A percentile compares a stretch with the other conserved stretches of the same genome.
These are phyloP conservation scores for Dallia pectoralis DNA, from an alignment of 2,797 vertebrate species.

Conservation along the genomic window DNA sequence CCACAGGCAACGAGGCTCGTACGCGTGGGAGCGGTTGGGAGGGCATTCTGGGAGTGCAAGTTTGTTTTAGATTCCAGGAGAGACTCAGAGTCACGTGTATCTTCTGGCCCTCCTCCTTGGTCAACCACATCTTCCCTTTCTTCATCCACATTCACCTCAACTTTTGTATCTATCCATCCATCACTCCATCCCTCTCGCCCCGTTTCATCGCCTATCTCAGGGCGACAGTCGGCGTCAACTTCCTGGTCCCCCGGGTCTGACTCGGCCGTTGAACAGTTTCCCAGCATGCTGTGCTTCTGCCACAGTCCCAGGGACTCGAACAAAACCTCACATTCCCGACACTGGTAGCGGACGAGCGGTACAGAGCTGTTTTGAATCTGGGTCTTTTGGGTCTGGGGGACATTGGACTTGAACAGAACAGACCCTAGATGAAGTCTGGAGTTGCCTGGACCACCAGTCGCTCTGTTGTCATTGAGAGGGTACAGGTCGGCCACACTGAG, in stretches of 20 bases:
- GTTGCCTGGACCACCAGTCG: neutral
- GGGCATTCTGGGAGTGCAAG: neutral
- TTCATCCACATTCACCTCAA: neutral
- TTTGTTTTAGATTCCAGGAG: neutral
- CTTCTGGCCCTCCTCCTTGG: neutral
- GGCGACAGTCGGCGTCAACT: neutral
- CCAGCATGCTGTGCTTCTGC: constrained; percentile 39
- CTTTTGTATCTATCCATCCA: constrained; percentile 1
- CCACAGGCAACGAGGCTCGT: neutral
- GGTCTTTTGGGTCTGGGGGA: neutral
- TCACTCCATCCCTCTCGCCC: neutral
- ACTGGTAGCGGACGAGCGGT: constrained; percentile 48
- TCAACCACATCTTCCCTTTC: neutral
- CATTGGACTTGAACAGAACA: neutral
- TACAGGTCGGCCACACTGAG: neutral
- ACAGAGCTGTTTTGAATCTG: neutral
- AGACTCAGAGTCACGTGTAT: neutral
- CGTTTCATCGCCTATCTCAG: neutral
- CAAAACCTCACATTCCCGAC: constrained; percentile 31
- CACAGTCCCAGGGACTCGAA: constrained; percentile 38
- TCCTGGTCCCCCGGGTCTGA: neutral
- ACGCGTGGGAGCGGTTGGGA: neutral
- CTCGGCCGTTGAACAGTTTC: constrained; percentile 9
- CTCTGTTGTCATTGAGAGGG: neutral
- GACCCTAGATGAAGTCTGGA: neutral